Percentiles rank a stretch among this genome's conserved stretches.
These are phyloP conservation scores for Prenolepis imparis DNA, from an alignment of 2,888 invertebrate genomes.

Conservation along the genomic window DNA sequence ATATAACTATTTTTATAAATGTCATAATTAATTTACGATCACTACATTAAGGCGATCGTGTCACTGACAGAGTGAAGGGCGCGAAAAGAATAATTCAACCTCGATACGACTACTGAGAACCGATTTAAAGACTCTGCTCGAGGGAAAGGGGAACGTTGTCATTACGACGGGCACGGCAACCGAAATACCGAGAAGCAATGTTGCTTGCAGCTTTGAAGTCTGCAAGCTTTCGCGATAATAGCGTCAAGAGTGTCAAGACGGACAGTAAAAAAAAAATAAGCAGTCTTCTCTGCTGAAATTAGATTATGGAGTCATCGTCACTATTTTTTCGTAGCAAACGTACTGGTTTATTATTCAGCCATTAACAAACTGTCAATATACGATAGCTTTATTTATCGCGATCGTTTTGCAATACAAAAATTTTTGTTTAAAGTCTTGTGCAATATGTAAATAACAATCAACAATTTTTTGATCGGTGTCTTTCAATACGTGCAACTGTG, in stretches of 20 bases:
- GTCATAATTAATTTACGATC: conserved; percentile 17
- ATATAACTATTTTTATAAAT: not conserved
- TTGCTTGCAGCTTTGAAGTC: conserved; percentile 63
- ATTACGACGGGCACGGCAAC: conserved; percentile 52
- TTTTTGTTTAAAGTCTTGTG: not conserved
- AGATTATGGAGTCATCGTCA: not conserved
- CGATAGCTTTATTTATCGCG: not conserved
- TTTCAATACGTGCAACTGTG: conserved; percentile 8
- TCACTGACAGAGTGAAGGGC: conserved; percentile 56
- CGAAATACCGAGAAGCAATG: conserved; percentile 76
- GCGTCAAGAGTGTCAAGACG: conserved; percentile 25
- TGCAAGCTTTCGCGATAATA: conserved; percentile 21
- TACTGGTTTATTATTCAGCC: not conserved
- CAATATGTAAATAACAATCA: not conserved
- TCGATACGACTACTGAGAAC: conserved; percentile 72
- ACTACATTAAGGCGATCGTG: conserved; percentile 31
- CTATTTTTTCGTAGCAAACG: conserved; percentile 16
- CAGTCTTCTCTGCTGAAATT: not conserved
- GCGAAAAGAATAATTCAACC: conserved; percentile 49
- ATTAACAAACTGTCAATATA: not conserved
- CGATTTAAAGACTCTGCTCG: conserved; percentile 66
- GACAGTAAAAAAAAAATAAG: conserved; percentile 11
- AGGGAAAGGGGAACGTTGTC: conserved; percentile 42
- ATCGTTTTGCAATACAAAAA: not conserved
- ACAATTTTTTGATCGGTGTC: conserved; percentile 7